phyloP scores from a whole-genome alignment of 2,113 vertebrate genomes.

The Hirundichthys speculiger region DNA sequence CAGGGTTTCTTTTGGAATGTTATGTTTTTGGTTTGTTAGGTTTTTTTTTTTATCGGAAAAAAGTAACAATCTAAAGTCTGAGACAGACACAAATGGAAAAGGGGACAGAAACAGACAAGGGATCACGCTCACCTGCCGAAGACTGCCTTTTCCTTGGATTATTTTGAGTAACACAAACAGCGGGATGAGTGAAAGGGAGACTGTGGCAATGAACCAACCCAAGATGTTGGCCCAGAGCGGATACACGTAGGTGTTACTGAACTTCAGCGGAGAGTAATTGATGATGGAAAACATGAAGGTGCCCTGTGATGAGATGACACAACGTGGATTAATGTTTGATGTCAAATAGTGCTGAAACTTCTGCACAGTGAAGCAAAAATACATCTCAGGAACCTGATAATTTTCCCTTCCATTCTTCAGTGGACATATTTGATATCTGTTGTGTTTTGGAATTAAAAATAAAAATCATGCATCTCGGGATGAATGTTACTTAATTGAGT shows the following conservation, averaged over 20 bases:
- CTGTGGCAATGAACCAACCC: slow-evolving; percentile 68
- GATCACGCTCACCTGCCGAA: slow-evolving; percentile 54
- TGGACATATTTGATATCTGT: too few species aligned
- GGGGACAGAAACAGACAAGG: neutral
- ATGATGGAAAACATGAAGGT: slow-evolving; percentile 72
- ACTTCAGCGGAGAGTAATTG: slow-evolving; percentile 69
- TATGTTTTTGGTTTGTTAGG: too few species aligned
- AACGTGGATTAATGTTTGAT: neutral
- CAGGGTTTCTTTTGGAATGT: too few species aligned
- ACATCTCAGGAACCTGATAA: too few species aligned
- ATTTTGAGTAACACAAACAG: slow-evolving; percentile 64
- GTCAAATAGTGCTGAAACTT: neutral
- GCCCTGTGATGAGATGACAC: slow-evolving; percentile 49
- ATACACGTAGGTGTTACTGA: slow-evolving; percentile 67
- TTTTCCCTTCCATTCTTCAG: too few species aligned
- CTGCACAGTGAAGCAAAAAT: neutral
- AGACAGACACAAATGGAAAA: too few species aligned
- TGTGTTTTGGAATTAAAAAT: too few species aligned
- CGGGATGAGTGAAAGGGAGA: slow-evolving; percentile 68
- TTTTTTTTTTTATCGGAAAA: too few species aligned
- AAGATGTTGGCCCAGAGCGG: slow-evolving; percentile 73
- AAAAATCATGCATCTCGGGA: too few species aligned
- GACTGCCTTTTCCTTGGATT: slow-evolving; percentile 49
- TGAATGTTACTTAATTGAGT: too few species aligned
- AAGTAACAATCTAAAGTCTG: too few species aligned